Conservation (phyloP, 1,140 invertebrate species). For the Drosophila bifasciata region DNA sequence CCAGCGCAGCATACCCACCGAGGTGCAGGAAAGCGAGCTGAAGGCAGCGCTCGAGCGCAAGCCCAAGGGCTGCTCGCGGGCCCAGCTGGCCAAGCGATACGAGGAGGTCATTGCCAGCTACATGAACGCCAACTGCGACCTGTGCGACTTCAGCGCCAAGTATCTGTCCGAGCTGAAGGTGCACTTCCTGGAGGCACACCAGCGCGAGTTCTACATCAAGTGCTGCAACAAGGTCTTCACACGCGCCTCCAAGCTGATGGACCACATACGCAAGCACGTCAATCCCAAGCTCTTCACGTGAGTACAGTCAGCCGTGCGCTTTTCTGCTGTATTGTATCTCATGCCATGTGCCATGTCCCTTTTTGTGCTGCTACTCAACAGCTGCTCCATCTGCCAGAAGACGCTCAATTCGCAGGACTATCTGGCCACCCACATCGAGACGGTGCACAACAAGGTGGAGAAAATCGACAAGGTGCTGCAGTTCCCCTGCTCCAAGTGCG, state of each 20-base stretch:
- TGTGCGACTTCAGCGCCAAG: constrained; percentile 61
- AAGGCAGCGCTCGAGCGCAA: constrained; percentile 61
- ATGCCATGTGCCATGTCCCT: background rate
- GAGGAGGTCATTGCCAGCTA: constrained; percentile 71
- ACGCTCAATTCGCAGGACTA: constrained; percentile 71
- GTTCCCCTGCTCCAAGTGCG: constrained; percentile 69
- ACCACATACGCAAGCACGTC: constrained; percentile 75
- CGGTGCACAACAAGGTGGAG: constrained; percentile 69
- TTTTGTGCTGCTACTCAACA: constrained; percentile 10
- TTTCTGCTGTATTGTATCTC: background rate
- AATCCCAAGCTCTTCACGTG: constrained; percentile 79
- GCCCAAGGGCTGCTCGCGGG: constrained; percentile 68
- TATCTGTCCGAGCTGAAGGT: constrained; percentile 65
- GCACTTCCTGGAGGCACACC: constrained; percentile 68
- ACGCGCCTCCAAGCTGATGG: constrained; percentile 68
- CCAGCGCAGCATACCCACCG: constrained; percentile 6
- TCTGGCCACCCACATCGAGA: constrained; percentile 74
- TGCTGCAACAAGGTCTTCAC: constrained; percentile 73
- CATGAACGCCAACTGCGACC: constrained; percentile 74
- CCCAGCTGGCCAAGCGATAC: constrained; percentile 63
- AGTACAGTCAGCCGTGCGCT: constrained; percentile 4
- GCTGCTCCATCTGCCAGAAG: constrained; percentile 75
- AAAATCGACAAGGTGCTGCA: constrained; percentile 58
- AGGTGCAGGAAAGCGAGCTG: constrained; percentile 46
- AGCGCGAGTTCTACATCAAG: constrained; percentile 70